These are phyloP conservation scores for Philereme transversata DNA, from an alignment of 2,888 invertebrate genomes.

Conservation along the genomic window DNA sequence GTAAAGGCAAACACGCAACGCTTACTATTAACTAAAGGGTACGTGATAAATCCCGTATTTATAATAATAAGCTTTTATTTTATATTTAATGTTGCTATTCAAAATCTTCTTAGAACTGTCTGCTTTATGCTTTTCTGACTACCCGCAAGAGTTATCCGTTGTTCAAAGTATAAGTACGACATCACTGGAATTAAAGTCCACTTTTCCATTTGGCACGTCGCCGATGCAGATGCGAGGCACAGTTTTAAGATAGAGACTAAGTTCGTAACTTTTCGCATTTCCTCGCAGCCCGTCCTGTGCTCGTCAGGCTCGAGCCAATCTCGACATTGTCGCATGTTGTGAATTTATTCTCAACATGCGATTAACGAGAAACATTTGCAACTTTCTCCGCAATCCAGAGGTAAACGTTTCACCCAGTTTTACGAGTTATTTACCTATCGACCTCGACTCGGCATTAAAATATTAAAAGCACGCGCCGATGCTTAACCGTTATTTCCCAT, in stretches of 20 bases:
- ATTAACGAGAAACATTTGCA: constrained; percentile 58
- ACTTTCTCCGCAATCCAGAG: constrained; percentile 21
- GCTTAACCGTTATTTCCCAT: constrained; percentile 49
- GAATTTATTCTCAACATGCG: constrained; percentile 59
- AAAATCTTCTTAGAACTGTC: background rate
- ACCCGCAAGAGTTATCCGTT: constrained; percentile 14
- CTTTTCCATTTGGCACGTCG: constrained; percentile 68
- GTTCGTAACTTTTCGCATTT: constrained; percentile 80
- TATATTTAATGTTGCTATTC: background rate
- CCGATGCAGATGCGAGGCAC: constrained; percentile 71
- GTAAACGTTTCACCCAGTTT: constrained; percentile 26
- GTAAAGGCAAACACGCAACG: too few species aligned
- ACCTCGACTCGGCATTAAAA: constrained; percentile 23
- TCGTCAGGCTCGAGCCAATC: constrained; percentile 50
- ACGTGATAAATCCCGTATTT: too few species aligned
- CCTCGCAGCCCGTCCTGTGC: constrained; percentile 49
- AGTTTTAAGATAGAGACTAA: constrained; percentile 71
- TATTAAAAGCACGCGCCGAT: constrained; percentile 31
- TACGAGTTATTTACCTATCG: constrained; percentile 26
- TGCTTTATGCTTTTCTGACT: background rate
- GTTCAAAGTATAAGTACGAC: constrained; percentile 22
- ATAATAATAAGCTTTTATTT: too few species aligned
- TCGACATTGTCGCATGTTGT: constrained; percentile 60
- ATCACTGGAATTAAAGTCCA: constrained; percentile 54
- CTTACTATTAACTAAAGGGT: too few species aligned